These are phyloP conservation scores for Stylophora pistillata DNA, from an alignment of 64 coral and sea anemone genomes.

Conservation along the genomic window DNA sequence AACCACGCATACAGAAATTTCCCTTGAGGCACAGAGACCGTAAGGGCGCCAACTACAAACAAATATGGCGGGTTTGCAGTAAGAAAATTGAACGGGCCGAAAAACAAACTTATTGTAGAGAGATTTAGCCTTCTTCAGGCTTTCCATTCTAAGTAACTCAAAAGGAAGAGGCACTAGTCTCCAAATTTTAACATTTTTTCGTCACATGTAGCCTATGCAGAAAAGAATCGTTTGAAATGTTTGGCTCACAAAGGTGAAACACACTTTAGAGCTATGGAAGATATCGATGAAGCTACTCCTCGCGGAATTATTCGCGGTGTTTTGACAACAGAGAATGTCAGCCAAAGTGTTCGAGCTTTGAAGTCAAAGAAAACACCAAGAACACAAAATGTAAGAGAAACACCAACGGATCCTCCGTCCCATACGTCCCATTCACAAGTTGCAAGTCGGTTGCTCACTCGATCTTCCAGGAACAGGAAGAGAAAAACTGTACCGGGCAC, in stretches of 20 bases:
- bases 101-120: not conserved
- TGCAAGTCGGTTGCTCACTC: slow-evolving; percentile 24
- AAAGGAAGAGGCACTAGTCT: not conserved
- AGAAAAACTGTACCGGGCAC: slow-evolving; percentile 13
- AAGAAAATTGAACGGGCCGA: not conserved
- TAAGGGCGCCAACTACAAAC: slow-evolving; percentile 56
- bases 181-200: not conserved
- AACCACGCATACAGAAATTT: slow-evolving; percentile 3
- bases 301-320: slow-evolving; percentile 38
- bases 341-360: not conserved
- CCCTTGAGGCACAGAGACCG: slow-evolving; percentile 28
- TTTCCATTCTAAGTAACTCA: not conserved
- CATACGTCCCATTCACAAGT: slow-evolving; percentile 13
- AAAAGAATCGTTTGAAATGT: not conserved
- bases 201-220: no score
- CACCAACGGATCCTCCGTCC: not conserved
- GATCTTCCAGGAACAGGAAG: slow-evolving; percentile 45
- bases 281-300: slow-evolving; percentile 36
- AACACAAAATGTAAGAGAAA: not conserved
- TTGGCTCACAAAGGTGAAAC: no score
- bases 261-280: not conserved
- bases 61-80: slow-evolving; percentile 36
- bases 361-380: not conserved
- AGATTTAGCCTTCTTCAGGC: not conserved
- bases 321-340: not conserved